Evolutionary conservation across 2,113 vertebrate species (phyloP).

Genomic region (Myrmophylax atrothorax): DNA sequence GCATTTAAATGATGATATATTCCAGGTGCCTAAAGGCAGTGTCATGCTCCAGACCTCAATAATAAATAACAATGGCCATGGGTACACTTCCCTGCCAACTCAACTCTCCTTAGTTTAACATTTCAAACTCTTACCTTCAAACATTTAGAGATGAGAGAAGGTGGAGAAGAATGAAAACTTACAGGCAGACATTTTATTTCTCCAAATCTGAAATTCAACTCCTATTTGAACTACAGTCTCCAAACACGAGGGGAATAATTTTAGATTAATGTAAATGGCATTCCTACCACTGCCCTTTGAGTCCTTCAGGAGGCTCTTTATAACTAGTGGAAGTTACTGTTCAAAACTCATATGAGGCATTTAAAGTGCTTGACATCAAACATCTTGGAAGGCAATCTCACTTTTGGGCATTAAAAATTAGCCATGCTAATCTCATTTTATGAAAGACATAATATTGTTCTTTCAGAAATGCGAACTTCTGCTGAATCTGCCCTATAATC

Average conservation of each 20-base stretch:
- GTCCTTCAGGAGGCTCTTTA: background rate
- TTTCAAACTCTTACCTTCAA: background rate
- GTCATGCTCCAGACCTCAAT: fast-evolving
- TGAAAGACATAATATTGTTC: background rate
- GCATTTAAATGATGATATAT: background rate
- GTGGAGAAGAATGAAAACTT: background rate
- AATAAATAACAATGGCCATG: fast-evolving
- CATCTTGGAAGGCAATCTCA: background rate
- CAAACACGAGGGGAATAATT: background rate
- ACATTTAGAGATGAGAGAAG: background rate
- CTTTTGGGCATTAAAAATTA: background rate
- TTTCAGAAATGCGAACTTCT: background rate
- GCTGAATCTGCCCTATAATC: background rate
- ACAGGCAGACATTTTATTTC: background rate
- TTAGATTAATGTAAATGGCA: background rate
- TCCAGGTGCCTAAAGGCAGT: background rate
- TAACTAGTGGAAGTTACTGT: background rate
- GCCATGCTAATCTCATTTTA: background rate
- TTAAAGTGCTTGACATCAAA: background rate
- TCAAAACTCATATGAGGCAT: background rate
- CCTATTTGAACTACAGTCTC: background rate
- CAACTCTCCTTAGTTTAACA: background rate
- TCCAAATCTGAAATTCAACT: background rate
- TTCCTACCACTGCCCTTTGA: background rate
- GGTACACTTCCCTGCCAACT: too few relatives aligned